Evolutionary conservation across 2,797 vertebrate genomes (phyloP), one percentile per base, ranked within the genome.

Genomic region (Morus bassanus): DNA sequence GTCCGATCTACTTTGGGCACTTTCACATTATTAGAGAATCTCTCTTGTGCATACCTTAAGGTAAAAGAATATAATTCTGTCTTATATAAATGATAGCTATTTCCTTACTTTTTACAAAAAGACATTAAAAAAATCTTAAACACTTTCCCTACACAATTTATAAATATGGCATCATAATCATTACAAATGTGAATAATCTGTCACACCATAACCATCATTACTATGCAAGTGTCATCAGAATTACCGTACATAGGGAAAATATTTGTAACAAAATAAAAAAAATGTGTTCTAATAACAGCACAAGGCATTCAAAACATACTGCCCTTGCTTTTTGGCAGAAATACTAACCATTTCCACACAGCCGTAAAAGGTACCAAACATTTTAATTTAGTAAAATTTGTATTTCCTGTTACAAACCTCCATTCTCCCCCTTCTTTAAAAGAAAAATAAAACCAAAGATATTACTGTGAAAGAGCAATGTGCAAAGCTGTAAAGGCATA

Each of bases 61-160:
- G 95, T 97, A 85, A 93, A 98, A 98, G 96, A 97, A 97, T 94
- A 95, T 68, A 80, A 94, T 72, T 97, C 61, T 45, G 57, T 64
- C 92, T 96, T 92, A 95, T 94, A 94, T 98, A 98, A 93, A 97
- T 97, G 79, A 98, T 96, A 98, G 70, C 92, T 79, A 98, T 96
- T 97, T 98, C 94, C 98, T 98, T 97, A 95, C 98, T 98, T 86
- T 98, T 98, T 98, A 97, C 94, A 98, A 98, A 98, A 98, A 97
- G 88, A 96, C 94, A 98, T 95, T 97, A 61, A 92, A 97, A n/a
- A 98, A 96, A 97, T 90, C 96, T 98, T 97, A 97, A 96, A 98
- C 97, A 97, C 96, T 97, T 97, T 97, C 63, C 89, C 93, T 51
- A 79, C 23, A 41, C n/a, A 65, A 81, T 46, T 78, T 81, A 37